A percentile compares a stretch with the other conserved stretches of the same genome.
Conservation (phyloP, 2,797 vertebrate species). For the Sorex maritimensis region DNA sequence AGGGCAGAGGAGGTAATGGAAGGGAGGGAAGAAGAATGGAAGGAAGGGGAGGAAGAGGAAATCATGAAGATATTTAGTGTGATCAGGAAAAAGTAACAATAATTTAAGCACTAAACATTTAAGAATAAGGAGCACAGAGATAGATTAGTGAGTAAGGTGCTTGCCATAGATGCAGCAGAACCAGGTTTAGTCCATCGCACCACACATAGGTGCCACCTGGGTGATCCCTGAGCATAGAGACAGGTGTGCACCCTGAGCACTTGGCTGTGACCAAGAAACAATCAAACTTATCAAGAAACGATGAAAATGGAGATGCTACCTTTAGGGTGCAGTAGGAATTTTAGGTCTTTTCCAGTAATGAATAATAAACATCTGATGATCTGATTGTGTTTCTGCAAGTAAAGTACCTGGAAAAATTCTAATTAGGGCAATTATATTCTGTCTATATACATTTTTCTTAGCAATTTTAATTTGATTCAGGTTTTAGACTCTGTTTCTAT, state of each 20-base stretch:
- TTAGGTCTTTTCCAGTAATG: constrained; percentile 44
- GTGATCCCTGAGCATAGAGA: no score
- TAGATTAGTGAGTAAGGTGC: no score
- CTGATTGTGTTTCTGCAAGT: constrained; percentile 40
- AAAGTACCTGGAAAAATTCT: constrained; percentile 46
- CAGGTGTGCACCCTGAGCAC: no score
- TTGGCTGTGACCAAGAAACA: no score
- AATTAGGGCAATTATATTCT: constrained; percentile 71
- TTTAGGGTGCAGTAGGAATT: constrained; percentile 59
- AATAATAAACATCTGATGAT: constrained; percentile 66
- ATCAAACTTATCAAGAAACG: neutral
- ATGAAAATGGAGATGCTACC: constrained; percentile 19
- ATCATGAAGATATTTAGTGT: neutral
- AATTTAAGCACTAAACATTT: constrained; percentile 45
- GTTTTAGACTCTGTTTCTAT: constrained; percentile 67
- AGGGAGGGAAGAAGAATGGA: no score
- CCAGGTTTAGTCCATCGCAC: no score
- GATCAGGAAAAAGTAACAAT: constrained; percentile 33
- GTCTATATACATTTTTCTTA: constrained; percentile 59
- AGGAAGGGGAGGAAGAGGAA: neutral
- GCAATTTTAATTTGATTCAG: constrained; percentile 70
- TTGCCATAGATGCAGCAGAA: no score
- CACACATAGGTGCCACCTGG: no score
- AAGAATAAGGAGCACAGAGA: neutral
- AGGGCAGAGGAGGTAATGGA: no score